These are phyloP conservation scores for Cantharis rufa DNA, from an alignment of 2,888 invertebrate genomes.

Conservation along the genomic window DNA sequence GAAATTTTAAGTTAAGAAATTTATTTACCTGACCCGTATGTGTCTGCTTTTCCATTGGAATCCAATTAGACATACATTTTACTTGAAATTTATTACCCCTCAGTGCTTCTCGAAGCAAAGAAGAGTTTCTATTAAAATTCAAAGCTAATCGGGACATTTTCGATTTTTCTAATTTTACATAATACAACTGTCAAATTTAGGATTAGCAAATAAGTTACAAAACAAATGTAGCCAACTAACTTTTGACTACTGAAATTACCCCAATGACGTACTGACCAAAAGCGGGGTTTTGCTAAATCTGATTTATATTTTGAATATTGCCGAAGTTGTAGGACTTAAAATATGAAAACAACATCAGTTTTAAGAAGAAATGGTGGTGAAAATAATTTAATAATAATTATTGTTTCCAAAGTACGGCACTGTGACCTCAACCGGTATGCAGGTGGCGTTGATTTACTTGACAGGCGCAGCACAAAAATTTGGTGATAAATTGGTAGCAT, in stretches of 20 bases:
- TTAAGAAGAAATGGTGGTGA: no score
- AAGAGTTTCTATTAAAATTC: constrained; percentile 9
- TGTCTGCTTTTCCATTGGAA: constrained; percentile 57
- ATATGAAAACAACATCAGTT: no score
- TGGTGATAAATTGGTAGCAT: not conserved
- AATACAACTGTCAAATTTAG: constrained; percentile 4
- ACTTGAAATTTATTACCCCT: constrained; percentile 5
- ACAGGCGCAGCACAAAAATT: not conserved
- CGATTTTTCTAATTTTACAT: constrained; percentile 11
- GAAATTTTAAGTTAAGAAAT: not conserved
- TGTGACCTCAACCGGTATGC: not conserved
- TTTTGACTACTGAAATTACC: not conserved
- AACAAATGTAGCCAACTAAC: not conserved
- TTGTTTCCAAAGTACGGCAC: not conserved
- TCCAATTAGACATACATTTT: constrained; percentile 41
- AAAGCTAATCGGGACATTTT: constrained; percentile 20
- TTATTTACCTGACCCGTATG: constrained; percentile 64
- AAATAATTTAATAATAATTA: no score
- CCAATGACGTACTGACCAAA: no score
- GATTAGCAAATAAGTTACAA: not conserved
- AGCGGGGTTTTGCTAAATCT: no score
- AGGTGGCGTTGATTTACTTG: not conserved
- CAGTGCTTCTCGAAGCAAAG: constrained; percentile 2
- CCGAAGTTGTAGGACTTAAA: no score
- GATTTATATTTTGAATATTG: no score